Evolutionary conservation across 2,888 invertebrate genomes (phyloP), one percentile per base, ranked within the genome.

Genomic region (Leucania comma): DNA sequence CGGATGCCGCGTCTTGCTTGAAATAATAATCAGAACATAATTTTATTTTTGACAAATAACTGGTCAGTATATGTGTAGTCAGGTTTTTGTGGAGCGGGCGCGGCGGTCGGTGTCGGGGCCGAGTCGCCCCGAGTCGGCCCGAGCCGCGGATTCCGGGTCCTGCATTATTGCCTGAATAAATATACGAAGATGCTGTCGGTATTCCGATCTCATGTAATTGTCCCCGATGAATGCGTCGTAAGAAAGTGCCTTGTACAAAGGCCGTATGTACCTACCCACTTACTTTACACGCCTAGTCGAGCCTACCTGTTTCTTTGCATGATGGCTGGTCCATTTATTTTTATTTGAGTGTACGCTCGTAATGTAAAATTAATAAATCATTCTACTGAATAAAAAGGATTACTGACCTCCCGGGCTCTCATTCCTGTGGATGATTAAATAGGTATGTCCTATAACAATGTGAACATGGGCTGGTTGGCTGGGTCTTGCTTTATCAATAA

Each of bases 21-120:
- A 94, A 95, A 95, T 93, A 94, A 94, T 95, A 94, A 95, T 95
- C 95, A 91, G 90, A 89, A 93, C 91, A 93, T 94, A 91, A 95
- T 94, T 95, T 95, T 93, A 92, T 93, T 95, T 95, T 94, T 95
- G 95, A 95, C 95, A 96, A 96, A 95, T 95, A 94, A 93, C 94
- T 91, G 93, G 90, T 86, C 91, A 89, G 87, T 86, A 80, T 83
- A 89, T 90, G 86, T 84, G 88, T 81, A 82, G 86, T 80, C 89
- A 72, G 86, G 90, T 93, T 93, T 94, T 94, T 93, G 88, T 72
- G 68, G 58, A 46, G 65, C 72, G 81, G 80, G 77, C 77, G 76
- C 69, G 74, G 74, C 74, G 78, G 60, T 54, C 77, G 57, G 85
- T 85, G 86, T n/a, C n/a, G 17, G 42, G 42, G 12, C 42, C 42